phyloP scores from a whole-genome alignment of 2,113 vertebrate species.

The Gallinago paraguaiae region DNA sequence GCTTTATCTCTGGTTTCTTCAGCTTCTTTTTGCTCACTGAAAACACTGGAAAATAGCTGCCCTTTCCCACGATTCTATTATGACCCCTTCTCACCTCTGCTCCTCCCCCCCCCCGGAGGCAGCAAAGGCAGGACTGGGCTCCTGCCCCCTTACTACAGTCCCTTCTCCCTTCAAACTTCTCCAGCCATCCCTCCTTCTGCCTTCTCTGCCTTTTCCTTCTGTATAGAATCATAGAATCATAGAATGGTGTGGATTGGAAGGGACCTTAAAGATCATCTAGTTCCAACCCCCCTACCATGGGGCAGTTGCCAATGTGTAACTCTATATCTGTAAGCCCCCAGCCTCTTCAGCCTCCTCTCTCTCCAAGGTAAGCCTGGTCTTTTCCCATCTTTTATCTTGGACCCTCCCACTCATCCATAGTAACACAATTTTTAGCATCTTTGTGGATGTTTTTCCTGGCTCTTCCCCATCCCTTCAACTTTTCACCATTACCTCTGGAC shows the following conservation, averaged over 20 bases:
- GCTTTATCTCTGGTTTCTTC: not conserved
- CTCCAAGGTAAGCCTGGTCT: not conserved
- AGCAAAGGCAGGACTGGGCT: not conserved
- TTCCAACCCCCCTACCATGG: too few species aligned
- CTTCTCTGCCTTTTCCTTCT: not conserved
- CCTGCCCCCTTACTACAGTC: not conserved
- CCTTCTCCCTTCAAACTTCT: not conserved
- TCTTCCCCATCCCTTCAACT: not conserved
- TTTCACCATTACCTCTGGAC: not conserved
- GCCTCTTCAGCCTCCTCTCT: not conserved
- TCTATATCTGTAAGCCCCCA: not conserved
- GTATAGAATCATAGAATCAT: not conserved
- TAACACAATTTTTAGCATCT: not conserved
- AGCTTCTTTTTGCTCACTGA: not conserved
- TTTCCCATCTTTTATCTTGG: not conserved
- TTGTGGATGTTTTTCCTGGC: not conserved
- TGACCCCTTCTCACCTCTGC: not conserved
- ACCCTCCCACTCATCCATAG: not conserved
- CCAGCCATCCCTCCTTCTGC: not conserved
- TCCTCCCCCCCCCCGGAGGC: not conserved
- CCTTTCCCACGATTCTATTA: not conserved
- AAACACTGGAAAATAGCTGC: not conserved
- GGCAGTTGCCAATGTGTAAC: too few species aligned
- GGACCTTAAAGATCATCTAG: too few species aligned
- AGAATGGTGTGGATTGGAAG: too few species aligned